These are phyloP conservation scores for Drosophila paulistorum DNA, from an alignment of 1,140 invertebrate species.

Conservation along the genomic window DNA sequence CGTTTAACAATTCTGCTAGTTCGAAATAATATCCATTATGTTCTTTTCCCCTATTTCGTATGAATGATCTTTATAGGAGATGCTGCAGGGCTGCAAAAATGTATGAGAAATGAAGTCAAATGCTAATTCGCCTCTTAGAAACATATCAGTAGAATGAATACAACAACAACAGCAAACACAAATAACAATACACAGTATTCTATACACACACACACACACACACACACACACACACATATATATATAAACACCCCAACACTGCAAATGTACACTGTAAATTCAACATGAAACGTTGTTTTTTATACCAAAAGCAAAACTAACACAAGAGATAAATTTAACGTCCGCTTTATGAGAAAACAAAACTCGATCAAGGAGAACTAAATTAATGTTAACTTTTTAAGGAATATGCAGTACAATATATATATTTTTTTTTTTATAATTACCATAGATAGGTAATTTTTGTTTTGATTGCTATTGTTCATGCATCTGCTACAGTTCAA, in stretches of 20 bases:
- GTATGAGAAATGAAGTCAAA: slow-evolving; percentile 55
- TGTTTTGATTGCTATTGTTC: neutral
- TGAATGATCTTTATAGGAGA: neutral
- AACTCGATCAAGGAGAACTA: slow-evolving; percentile 15
- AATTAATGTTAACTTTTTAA: slow-evolving; percentile 4
- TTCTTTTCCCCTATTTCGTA: neutral
- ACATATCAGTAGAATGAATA: slow-evolving; percentile 74
- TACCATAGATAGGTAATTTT: neutral
- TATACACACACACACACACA: slow-evolving; percentile 23
- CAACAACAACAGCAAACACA: slow-evolving; percentile 14
- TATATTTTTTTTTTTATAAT: slow-evolving; percentile 1
- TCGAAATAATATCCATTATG: neutral
- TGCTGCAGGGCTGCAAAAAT: slow-evolving; percentile 28
- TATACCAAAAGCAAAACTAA: slow-evolving; percentile 5
- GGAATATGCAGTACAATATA: slow-evolving; percentile 6
- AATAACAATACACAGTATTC: slow-evolving; percentile 29
- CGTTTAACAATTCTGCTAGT: slow-evolving; percentile 24
- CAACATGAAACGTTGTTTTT: slow-evolving; percentile 16
- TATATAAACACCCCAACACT: slow-evolving; percentile 28
- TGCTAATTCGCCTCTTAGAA: slow-evolving; percentile 80
- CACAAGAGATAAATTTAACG: slow-evolving; percentile 59
- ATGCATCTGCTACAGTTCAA: neutral
- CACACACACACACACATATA: slow-evolving; percentile 28
- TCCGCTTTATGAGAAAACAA: slow-evolving; percentile 69
- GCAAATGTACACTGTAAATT: slow-evolving; percentile 61